These are phyloP conservation scores for Pterocles gutturalis DNA, from an alignment of 2,113 vertebrate genomes.

Conservation along the genomic window DNA sequence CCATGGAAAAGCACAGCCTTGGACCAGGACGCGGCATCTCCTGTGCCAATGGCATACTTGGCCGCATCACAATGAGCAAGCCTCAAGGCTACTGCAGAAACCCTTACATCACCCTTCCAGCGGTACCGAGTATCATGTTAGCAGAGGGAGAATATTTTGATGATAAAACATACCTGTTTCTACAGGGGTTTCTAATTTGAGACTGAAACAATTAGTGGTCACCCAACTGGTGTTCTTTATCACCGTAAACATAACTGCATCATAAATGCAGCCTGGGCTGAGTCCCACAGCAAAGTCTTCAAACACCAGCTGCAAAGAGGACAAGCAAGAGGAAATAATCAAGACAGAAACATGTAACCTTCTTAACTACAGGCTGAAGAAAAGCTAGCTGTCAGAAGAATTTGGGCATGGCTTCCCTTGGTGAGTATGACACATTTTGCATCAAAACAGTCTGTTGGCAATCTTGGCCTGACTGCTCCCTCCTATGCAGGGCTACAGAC, in stretches of 20 bases:
- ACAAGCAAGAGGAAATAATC: neutral
- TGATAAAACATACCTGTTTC: neutral
- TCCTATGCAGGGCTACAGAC: neutral
- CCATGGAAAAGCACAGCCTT: neutral
- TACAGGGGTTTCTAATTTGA: neutral
- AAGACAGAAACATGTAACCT: neutral
- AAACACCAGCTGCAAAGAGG: neutral
- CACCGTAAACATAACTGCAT: neutral
- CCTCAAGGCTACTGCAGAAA: neutral
- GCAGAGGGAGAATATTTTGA: neutral
- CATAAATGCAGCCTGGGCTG: neutral
- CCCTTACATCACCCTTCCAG: neutral
- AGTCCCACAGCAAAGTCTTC: neutral
- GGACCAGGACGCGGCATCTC: neutral
- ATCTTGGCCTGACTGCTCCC: neutral
- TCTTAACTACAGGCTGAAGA: neutral
- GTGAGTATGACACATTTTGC: neutral
- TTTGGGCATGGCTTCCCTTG: neutral
- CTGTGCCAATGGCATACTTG: neutral
- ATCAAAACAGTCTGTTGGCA: neutral
- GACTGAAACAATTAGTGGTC: neutral
- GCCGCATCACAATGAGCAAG: accelerated
- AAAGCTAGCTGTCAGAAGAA: neutral
- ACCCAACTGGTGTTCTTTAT: neutral
- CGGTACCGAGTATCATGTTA: neutral